These are phyloP conservation scores for Enteromius argenteus DNA, from an alignment of 2,797 vertebrate genomes.

Conservation along the genomic window DNA sequence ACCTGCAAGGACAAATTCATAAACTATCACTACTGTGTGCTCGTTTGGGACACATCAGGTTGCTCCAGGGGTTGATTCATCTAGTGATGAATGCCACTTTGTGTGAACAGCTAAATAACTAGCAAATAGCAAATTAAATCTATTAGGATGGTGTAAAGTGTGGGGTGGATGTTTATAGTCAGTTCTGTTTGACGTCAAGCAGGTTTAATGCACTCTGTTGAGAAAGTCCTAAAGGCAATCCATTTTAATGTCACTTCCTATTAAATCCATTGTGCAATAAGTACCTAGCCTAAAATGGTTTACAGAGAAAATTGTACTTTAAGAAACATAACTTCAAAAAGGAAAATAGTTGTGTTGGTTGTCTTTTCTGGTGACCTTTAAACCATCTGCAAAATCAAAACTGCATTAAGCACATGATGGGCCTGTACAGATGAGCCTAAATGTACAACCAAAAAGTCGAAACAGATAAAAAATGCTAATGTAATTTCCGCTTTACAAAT, in stretches of 20 bases:
- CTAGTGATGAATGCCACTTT: not conserved
- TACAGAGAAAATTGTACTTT: not conserved
- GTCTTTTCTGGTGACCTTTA: conserved; percentile 4
- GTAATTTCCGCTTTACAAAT: conserved; percentile 41
- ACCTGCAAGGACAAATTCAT: not conserved
- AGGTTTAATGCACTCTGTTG: not conserved
- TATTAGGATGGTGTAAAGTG: not conserved
- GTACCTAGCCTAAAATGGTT: not conserved
- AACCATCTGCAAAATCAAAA: conserved; percentile 10
- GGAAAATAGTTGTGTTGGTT: not conserved
- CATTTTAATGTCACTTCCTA: not conserved
- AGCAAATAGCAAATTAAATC: not conserved
- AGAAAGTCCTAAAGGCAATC: not conserved
- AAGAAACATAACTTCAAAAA: not conserved
- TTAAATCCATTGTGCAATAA: not conserved
- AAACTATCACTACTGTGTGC: not conserved
- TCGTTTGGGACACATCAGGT: not conserved
- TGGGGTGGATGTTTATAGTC: not conserved
- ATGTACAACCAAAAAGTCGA: conserved; percentile 34
- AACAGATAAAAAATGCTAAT: conserved; percentile 42
- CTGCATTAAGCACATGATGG: conserved; percentile 1
- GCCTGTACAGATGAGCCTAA: conserved; percentile 22
- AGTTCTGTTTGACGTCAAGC: not conserved
- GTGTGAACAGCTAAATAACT: not conserved
- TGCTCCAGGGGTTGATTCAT: not conserved